These are phyloP conservation scores for Tadarida brasiliensis DNA, from an alignment of 2,797 vertebrate genomes.

Conservation along the genomic window DNA sequence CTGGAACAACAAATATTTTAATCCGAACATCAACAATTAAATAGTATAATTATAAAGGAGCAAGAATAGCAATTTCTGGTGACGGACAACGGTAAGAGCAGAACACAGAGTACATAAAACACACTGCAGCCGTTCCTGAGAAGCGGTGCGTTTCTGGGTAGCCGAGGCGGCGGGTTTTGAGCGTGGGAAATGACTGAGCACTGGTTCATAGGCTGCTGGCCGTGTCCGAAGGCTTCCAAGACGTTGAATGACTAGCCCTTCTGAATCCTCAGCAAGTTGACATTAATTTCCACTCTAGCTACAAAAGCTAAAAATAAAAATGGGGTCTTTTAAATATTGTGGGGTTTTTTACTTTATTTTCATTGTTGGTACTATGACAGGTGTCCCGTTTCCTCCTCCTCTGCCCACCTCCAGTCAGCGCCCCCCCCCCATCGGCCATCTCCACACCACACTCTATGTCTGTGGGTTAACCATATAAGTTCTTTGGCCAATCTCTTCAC, in stretches of 20 bases:
- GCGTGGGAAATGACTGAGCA: neutral
- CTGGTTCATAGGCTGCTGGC: neutral
- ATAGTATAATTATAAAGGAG: slow-evolving; percentile 42
- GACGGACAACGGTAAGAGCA: neutral
- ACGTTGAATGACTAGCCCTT: neutral
- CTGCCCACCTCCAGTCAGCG: no score
- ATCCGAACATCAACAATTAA: slow-evolving; percentile 70
- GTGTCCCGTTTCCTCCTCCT: no score
- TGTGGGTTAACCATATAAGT: no score
- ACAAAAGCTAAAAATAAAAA: slow-evolving; percentile 19
- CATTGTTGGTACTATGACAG: no score
- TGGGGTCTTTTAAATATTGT: fast-evolving
- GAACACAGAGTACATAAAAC: slow-evolving; percentile 68
- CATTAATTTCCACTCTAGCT: neutral
- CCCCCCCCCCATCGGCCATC: no score
- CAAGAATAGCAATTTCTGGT: slow-evolving; percentile 52
- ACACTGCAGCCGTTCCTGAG: neutral
- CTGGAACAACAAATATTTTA: slow-evolving; percentile 42
- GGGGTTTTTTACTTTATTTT: no score
- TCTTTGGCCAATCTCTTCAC: no score
- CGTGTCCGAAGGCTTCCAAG: neutral
- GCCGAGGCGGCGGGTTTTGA: neutral
- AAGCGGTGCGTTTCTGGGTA: neutral
- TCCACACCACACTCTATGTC: no score
- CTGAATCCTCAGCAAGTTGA: neutral